phyloP scores from a whole-genome alignment of 1,140 invertebrate genomes.

The Cherax destructor region DNA sequence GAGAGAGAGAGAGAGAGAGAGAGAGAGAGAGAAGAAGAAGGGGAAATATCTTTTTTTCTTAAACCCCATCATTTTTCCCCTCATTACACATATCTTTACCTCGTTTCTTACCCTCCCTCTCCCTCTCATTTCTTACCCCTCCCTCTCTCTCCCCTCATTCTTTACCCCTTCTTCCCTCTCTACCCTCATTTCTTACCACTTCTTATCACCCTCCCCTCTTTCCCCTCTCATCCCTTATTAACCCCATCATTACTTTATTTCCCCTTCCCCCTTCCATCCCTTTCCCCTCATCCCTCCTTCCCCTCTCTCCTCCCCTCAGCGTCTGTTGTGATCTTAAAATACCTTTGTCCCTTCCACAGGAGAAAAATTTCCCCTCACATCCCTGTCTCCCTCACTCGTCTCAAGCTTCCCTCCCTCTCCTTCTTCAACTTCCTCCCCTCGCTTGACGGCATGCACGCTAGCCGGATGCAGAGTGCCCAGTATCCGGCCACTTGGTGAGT shows the following conservation, averaged over 20 bases:
- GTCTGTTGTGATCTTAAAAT: constrained; percentile 42
- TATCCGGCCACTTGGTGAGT: neutral
- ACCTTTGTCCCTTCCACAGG: constrained; percentile 37
- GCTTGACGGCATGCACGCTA: constrained; percentile 35
- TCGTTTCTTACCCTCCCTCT: no score
- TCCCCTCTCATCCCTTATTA: no score
- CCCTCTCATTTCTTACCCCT: no score
- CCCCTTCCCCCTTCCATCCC: neutral
- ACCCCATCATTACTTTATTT: no score
- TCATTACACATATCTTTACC: no score
- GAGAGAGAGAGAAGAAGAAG: neutral
- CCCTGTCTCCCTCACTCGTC: constrained; percentile 25
- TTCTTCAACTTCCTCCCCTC: constrained; percentile 60
- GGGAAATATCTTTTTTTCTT: no score
- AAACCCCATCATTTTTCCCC: no score
- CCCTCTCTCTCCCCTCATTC: no score
- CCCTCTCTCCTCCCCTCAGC: constrained; percentile 14
- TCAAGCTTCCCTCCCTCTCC: constrained; percentile 8
- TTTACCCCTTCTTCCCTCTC: no score
- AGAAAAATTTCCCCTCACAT: constrained; percentile 31
- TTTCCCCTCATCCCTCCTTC: neutral
- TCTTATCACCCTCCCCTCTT: no score
- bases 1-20: constrained; percentile 23
- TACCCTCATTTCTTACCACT: no score
- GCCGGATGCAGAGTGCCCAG: neutral